Conservation (phyloP, 2,113 vertebrate genomes). For the Percopsis transmontana region DNA sequence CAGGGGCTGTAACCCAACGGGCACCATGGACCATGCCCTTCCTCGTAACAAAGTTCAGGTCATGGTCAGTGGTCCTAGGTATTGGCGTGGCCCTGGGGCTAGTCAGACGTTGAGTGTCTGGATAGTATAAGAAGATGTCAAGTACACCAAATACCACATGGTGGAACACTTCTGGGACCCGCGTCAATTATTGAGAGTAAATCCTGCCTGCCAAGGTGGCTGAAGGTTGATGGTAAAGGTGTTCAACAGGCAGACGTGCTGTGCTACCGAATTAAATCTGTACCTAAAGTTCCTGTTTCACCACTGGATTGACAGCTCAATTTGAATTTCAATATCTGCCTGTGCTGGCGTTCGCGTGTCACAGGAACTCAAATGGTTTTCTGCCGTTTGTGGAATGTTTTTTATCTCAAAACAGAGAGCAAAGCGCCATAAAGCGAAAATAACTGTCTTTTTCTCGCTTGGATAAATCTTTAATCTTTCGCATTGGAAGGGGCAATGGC, state of each 20-base stretch:
- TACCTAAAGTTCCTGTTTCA: not conserved
- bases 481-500: constrained; percentile 55
- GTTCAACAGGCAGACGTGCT: not conserved
- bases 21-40: not conserved
- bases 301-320: not conserved
- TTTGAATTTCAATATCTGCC: constrained; percentile 2
- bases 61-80: not conserved
- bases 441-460: constrained; percentile 29
- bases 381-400: constrained; percentile 8
- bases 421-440: constrained; percentile 27
- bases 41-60: not conserved
- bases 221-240: no score
- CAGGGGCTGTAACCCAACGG: not conserved
- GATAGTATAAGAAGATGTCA: constrained; percentile 1
- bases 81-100: not conserved
- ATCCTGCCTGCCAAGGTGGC: not conserved
- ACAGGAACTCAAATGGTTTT: not conserved
- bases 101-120: not conserved
- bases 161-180: not conserved
- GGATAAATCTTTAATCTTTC: constrained; percentile 60
- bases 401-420: constrained; percentile 12
- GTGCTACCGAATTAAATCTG: not conserved
- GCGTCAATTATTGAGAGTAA: not conserved
- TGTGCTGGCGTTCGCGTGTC: constrained; percentile 1
- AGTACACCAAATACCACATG: not conserved